Evolutionary conservation across 1,140 invertebrate species (phyloP).

Genomic region (Sycophila sp.): DNA sequence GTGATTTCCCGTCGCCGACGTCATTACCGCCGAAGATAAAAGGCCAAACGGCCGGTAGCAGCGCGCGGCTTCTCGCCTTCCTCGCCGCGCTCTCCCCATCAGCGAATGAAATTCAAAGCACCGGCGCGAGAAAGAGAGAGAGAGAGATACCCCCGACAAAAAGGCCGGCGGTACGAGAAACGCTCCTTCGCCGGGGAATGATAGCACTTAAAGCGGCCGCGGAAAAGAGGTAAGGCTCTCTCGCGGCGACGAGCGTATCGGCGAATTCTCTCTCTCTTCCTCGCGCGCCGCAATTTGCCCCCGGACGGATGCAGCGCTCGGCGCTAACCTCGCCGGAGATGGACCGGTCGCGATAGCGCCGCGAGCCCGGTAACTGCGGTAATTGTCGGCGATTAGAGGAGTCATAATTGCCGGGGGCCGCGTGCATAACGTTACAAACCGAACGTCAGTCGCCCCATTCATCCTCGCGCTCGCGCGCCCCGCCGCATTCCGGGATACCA

Average conservation of each 20-base stretch:
- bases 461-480: no score
- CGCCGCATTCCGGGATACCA: slow-evolving; percentile 27
- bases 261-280: slow-evolving; percentile 2
- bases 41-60: no score
- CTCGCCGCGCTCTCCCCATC: no score
- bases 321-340: slow-evolving; percentile 48
- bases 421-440: slow-evolving; percentile 52
- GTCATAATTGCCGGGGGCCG: slow-evolving; percentile 59
- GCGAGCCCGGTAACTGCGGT: slow-evolving; percentile 58
- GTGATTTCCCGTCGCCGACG: neutral
- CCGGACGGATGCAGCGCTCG: slow-evolving; percentile 20
- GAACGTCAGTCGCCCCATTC: slow-evolving; percentile 47
- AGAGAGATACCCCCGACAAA: no score
- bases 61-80: no score
- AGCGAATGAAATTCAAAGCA: slow-evolving; percentile 24
- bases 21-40: slow-evolving; percentile 32
- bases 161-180: no score
- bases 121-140: neutral
- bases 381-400: slow-evolving; percentile 63
- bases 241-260: no score
- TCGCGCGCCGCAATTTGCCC: slow-evolving; percentile 29
- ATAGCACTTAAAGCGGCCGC: slow-evolving; percentile 16
- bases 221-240: neutral
- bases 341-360: slow-evolving; percentile 58
- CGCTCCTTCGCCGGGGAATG: slow-evolving; percentile 1